Conservation (phyloP, 2,113 vertebrate species). For the Eonycteris spelaea region DNA sequence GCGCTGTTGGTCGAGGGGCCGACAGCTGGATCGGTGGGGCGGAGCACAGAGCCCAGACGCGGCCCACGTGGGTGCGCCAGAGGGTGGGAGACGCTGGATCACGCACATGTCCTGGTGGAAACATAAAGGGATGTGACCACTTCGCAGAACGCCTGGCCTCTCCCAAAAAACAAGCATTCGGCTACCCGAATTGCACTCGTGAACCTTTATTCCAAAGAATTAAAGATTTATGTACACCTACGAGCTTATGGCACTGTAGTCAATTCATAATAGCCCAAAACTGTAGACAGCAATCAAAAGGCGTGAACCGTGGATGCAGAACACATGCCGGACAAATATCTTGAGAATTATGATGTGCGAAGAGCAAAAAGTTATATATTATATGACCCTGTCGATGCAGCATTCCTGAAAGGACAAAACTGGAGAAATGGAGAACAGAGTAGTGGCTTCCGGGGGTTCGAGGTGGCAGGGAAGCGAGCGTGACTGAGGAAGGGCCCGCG, state of each 20-base stretch:
- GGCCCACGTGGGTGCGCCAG: neutral
- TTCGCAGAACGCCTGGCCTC: neutral
- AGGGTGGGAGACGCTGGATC: neutral
- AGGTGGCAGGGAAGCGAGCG: neutral
- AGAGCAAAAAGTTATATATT: neutral
- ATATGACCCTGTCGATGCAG: neutral
- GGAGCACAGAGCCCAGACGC: neutral
- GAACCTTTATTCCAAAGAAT: neutral
- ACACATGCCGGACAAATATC: neutral
- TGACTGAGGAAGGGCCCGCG: neutral
- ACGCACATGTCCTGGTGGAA: accelerated
- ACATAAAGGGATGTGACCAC: neutral
- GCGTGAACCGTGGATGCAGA: neutral
- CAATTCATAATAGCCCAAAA: neutral
- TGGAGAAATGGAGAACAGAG: neutral
- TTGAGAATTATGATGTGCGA: neutral
- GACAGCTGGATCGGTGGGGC: neutral
- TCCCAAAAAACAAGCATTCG: neutral
- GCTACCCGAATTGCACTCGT: too few species aligned
- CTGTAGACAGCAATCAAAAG: neutral
- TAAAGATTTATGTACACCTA: too few species aligned
- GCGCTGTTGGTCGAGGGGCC: neutral
- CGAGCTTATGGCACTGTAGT: neutral
- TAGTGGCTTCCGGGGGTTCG: neutral
- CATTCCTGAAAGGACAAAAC: neutral